phyloP scores from a whole-genome alignment of 2,888 invertebrate species.

The Meiosimyza decipiens region DNA sequence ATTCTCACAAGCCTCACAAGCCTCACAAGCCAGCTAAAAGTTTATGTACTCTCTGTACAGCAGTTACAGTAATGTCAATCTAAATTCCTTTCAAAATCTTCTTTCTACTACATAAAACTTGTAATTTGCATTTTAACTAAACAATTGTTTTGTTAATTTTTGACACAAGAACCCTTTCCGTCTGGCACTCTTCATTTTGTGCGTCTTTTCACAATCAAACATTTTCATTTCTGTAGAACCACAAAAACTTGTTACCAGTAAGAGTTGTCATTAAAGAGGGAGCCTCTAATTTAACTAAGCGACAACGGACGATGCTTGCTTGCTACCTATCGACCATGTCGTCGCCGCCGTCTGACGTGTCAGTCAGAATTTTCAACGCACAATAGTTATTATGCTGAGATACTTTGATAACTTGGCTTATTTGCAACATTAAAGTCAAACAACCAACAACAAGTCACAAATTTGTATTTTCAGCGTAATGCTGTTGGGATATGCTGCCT shows the following conservation, averaged over 20 bases:
- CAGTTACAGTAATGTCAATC: no score
- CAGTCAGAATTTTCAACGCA: not conserved
- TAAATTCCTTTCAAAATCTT: no score
- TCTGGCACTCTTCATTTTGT: no score
- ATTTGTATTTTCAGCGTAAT: slow-evolving; percentile 23
- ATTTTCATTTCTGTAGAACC: no score
- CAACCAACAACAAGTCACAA: slow-evolving; percentile 19
- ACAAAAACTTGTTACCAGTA: slow-evolving; percentile 9
- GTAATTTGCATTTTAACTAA: no score
- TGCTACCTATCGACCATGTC: not conserved
- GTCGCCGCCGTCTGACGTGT: not conserved
- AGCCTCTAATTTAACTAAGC: slow-evolving; percentile 13
- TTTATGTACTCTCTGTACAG: no score
- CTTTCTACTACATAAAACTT: no score
- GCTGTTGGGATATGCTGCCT: not conserved
- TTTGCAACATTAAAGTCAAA: slow-evolving; percentile 12
- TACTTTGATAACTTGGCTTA: slow-evolving; percentile 29
- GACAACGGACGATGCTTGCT: not conserved
- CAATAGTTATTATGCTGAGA: slow-evolving; percentile 4
- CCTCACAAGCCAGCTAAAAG: no score
- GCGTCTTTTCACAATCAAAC: no score
- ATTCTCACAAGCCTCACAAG: no score
- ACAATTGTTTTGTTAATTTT: no score
- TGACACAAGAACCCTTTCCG: no score
- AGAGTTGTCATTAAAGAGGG: slow-evolving; percentile 6